Percentiles rank a stretch among this genome's conserved stretches.
These are phyloP conservation scores for Caenorhabditis wallacei DNA, from an alignment of 2,888 invertebrate species.

Conservation along the genomic window DNA sequence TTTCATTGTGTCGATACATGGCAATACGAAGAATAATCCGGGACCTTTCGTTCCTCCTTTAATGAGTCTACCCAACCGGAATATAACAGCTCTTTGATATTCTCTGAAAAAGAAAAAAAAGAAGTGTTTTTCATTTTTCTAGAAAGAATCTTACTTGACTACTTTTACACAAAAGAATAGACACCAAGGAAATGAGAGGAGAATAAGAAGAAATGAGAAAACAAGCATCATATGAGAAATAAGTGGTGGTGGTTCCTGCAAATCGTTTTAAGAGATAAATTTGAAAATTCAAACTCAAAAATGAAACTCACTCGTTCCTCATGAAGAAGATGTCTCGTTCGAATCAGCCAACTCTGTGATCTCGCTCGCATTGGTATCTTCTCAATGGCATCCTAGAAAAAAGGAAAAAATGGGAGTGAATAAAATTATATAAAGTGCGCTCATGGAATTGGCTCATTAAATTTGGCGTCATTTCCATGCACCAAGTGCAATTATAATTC, in stretches of 20 bases:
- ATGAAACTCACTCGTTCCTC: conserved; percentile 77
- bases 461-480: conserved; percentile 3
- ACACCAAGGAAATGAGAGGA: conserved; percentile 81
- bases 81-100: conserved; percentile 91
- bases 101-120: conserved; percentile 78
- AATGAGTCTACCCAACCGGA: conserved; percentile 89
- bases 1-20: conserved; percentile 91
- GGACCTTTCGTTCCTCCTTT: conserved; percentile 89
- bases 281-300: not conserved
- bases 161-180: conserved; percentile 81
- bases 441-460: conserved; percentile 3
- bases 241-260: conserved; percentile 76
- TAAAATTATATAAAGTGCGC: conserved; percentile 4
- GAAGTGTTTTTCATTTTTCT: conserved; percentile 4
- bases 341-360: conserved; percentile 82
- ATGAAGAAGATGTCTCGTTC: conserved; percentile 81
- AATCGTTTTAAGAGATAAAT: conserved; percentile 5
- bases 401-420: not conserved
- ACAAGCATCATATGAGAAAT: conserved; percentile 77
- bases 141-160: conserved; percentile 75
- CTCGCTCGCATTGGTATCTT: conserved; percentile 82
- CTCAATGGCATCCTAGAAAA: conserved; percentile 82
- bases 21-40: conserved; percentile 94
- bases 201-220: conserved; percentile 78
- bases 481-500: not conserved